Evolutionary conservation across 2,113 vertebrate genomes (phyloP), one percentile per base, ranked within the genome.

Genomic region (Perca schrenkii): DNA sequence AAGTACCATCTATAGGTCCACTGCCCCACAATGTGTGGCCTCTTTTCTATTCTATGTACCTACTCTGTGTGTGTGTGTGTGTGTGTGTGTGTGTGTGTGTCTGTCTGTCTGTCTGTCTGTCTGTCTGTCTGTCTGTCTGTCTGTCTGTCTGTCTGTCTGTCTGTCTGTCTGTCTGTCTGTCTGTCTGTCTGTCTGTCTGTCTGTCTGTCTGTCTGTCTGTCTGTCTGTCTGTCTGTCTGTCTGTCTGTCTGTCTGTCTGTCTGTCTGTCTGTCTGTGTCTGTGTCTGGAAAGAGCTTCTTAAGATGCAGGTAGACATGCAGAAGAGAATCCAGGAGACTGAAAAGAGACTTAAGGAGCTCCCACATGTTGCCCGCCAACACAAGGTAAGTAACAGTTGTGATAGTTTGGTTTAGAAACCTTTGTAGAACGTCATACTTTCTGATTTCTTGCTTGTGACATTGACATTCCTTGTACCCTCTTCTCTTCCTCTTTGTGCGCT

Each of bases 301-400:
- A 68, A 91, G 78, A 92, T 92, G 88, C 94, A 93, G 57, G 80
- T 47, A 13, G 88, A 92, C 6, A 76, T 91, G 7, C 84, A 93
- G 47, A 86, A 46, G 49, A 92, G 84, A 80, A 85, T 94, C 77
- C 90, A 92, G 50, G 90, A 92, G 53, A 92, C 68, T 14, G 90
- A 94, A 21, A 87, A 16, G 19, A 83, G 86, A 4, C 77, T 95
- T 6, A 81, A 83, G 47, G 90, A 90, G 43, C 57, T 95, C 15
- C 93, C 94, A 58, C 87, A 92, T 62, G 31, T 43, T 65, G 84
- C 93, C 16, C 83, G 88, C 46, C 88, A 93, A 66, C 87, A 94
- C 36, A 94, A 93, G 88, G 95, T 94, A 67, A 76, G 65, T 19
- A 28, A 34, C 31, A n/a, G 2, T 4, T 62, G 4, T 13, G n/a